Base-by-base conservation (phyloP, 2,888 invertebrate species). In the Trichogramma dendrolimi region DNA sequence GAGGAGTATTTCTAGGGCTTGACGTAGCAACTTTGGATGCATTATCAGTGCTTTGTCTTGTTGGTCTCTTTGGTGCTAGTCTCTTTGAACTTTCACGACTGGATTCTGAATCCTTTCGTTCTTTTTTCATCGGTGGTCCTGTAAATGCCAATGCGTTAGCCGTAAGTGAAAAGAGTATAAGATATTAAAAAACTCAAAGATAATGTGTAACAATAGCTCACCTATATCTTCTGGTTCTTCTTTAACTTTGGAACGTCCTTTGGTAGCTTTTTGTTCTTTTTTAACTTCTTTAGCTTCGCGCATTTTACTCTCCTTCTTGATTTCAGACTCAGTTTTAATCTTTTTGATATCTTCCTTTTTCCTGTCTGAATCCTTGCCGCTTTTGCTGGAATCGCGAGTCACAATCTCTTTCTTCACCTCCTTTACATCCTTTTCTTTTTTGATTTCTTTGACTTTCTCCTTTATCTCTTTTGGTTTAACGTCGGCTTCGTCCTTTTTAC, bases 401-500 rank as follows among this genome's bases (percentile, higher is more conserved):
- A 66, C 55, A 10, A 68, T 65, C 53, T 78, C 77, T 56, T 77
- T 78, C 55, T 79, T 78, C 0, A 68, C 66, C 11, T 79, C 79
- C 58, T 77, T 79, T 0, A 65, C 41, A 14, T 79, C 78, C 60
- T 76, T 79, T 2, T 79, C 79, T 57, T 76, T 79, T 49, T 75
- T 78, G 4, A 71, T 60, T 27, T 79, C 79, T 56, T 77, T 79
- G 39, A 71, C 70, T 58, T 78, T 78, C 5, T 78, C 78, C 51
- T 76, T 78, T 40, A 68, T 68, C 11, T 75, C 75, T 61, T 79
- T 79, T n/a, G 66, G 46, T 43, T 75, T 77, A 2, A 53, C 40
- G 6, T 79, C 78, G 4, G 67, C 60, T 43, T 79, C 75, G 10
- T 84, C 84, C 67, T 83, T 84, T 67, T 82, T 83, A 67, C 84